These are phyloP conservation scores for Stenolophus ochropezus DNA, from an alignment of 2,888 invertebrate species.

Conservation along the genomic window DNA sequence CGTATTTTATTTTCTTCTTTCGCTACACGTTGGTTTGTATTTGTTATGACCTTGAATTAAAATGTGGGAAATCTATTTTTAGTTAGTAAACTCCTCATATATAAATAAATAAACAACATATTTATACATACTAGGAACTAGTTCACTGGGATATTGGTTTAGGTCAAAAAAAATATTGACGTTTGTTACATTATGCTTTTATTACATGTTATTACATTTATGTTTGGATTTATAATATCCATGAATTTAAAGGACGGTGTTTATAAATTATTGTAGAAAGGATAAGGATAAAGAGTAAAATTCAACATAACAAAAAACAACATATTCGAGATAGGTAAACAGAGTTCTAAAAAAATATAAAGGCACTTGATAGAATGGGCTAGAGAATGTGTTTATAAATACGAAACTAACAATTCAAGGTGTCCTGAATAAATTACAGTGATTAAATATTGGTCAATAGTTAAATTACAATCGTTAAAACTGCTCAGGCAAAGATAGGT, in stretches of 20 bases:
- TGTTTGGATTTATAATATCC: constrained; percentile 55
- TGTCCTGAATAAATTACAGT: constrained; percentile 36
- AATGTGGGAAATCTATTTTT: too few species aligned
- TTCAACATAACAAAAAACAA: constrained; percentile 55
- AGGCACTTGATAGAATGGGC: constrained; percentile 57
- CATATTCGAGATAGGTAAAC: constrained; percentile 46
- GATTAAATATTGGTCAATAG: constrained; percentile 40
- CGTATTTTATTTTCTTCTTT: too few species aligned
- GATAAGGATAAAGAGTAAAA: neutral
- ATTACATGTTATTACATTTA: constrained; percentile 55
- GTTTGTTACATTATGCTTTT: constrained; percentile 45
- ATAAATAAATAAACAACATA: too few species aligned
- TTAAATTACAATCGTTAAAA: constrained; percentile 48
- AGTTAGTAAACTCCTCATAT: too few species aligned
- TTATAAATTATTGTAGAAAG: constrained; percentile 52
- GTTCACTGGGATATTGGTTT: neutral
- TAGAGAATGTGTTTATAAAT: constrained; percentile 30
- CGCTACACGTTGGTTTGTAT: too few species aligned
- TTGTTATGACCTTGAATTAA: too few species aligned
- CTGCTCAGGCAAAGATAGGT: constrained; percentile 59
- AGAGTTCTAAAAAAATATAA: constrained; percentile 59
- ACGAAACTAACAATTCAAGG: constrained; percentile 35
- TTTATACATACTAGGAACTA: neutral
- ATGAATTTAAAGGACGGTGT: constrained; percentile 57
- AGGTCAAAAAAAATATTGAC: neutral